Conservation (phyloP, 2,797 vertebrate genomes). For the Spinibarbus caldwelli region DNA sequence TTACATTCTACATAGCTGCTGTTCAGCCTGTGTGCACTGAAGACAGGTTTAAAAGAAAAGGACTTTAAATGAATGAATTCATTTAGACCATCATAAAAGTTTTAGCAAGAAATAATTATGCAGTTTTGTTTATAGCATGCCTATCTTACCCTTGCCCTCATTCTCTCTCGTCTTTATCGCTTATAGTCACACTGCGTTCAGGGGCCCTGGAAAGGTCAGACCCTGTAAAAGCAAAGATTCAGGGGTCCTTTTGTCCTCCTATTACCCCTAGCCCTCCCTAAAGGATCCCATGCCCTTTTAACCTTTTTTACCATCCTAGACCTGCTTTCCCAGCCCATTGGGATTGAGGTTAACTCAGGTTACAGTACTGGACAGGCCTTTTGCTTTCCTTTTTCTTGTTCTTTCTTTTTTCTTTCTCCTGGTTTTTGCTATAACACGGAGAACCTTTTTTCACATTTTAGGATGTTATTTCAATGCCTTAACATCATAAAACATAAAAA, state of each 20-base stretch:
- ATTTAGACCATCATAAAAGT: background rate
- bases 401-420: slow-evolving; percentile 48
- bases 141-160: background rate
- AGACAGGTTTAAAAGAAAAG: background rate
- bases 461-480: background rate
- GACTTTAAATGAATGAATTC: background rate
- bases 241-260: slow-evolving; percentile 14
- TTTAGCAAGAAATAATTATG: slow-evolving; percentile 20
- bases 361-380: background rate
- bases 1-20: background rate
- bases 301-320: slow-evolving; percentile 26
- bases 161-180: background rate
- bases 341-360: slow-evolving; percentile 3
- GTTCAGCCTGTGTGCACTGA: background rate
- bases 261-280: slow-evolving; percentile 8
- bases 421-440: background rate
- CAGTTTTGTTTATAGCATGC: background rate
- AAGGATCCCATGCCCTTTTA: slow-evolving; percentile 44
- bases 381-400: slow-evolving; percentile 35
- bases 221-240: slow-evolving; percentile 3
- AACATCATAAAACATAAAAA: background rate
- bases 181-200: slow-evolving; percentile 3
- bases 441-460: background rate
- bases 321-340: slow-evolving; percentile 18
- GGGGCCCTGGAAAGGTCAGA: slow-evolving; percentile 34